phyloP scores from a whole-genome alignment of 1,140 invertebrate species.

The Temnothorax longispinosus region DNA sequence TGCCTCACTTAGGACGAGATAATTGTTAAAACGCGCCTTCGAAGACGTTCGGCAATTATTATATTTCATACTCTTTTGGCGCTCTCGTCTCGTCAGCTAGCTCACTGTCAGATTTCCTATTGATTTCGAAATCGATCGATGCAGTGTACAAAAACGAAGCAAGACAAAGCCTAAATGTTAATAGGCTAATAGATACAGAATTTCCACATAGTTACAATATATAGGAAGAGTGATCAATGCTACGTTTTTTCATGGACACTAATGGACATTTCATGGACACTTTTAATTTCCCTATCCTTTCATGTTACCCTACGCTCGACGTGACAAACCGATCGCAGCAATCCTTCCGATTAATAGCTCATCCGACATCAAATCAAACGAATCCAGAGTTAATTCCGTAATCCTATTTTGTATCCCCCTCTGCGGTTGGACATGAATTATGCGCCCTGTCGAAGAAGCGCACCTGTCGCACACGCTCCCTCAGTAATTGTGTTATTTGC shows the following conservation, averaged over 20 bases:
- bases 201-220: not conserved
- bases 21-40: conserved; percentile 73
- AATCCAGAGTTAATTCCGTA: conserved; percentile 68
- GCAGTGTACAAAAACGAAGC: not conserved
- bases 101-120: not conserved
- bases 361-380: conserved; percentile 54
- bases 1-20: conserved; percentile 63
- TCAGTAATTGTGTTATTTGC: conserved; percentile 73
- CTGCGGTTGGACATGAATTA: conserved; percentile 66
- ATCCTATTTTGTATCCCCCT: conserved; percentile 5
- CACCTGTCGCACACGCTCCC: conserved; percentile 66
- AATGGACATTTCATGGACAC: not conserved
- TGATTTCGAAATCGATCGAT: not conserved
- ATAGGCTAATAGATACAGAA: not conserved
- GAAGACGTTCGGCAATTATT: conserved; percentile 65
- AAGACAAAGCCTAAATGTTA: not conserved
- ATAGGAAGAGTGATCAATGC: not conserved
- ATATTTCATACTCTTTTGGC: conserved; percentile 49
- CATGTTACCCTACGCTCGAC: not conserved
- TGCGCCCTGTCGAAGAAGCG: conserved; percentile 69
- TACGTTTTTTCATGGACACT: not conserved
- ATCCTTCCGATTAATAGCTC: conserved; percentile 73
- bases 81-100: not conserved
- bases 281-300: conserved; percentile 24
- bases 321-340: conserved; percentile 51